These are phyloP conservation scores for Chionomys nivalis DNA, from an alignment of 2,113 vertebrate genomes.

Conservation along the genomic window DNA sequence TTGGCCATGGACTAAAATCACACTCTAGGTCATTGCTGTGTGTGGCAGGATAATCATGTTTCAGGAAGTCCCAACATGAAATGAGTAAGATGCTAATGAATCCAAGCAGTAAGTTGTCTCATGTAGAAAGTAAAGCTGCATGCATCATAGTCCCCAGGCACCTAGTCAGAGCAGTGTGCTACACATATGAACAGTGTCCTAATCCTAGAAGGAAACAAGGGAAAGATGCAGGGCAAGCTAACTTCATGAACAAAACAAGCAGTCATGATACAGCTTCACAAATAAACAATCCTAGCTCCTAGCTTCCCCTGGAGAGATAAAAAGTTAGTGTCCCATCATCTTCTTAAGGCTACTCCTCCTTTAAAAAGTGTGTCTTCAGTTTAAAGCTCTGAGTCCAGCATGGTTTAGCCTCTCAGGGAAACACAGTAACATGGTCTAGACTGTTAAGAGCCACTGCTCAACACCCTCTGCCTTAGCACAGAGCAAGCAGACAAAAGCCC, in stretches of 20 bases:
- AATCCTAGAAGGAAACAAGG: not conserved
- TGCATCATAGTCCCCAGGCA: not conserved
- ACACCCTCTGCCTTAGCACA: too few species aligned
- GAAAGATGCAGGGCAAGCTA: constrained; percentile 8
- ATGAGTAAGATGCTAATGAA: constrained; percentile 10
- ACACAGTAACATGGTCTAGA: too few species aligned
- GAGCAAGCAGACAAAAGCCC: too few species aligned
- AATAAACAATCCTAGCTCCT: not conserved
- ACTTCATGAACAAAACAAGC: constrained; percentile 20
- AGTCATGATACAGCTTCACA: not conserved
- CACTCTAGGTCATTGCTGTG: constrained; percentile 45
- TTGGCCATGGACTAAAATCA: constrained; percentile 30
- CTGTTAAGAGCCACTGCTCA: too few species aligned
- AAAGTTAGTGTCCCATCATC: not conserved
- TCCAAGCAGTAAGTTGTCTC: not conserved
- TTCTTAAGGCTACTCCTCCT: too few species aligned
- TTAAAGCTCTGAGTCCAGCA: too few species aligned
- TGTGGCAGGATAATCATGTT: constrained; percentile 30
- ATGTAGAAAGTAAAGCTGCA: not conserved
- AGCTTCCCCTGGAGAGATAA: not conserved
- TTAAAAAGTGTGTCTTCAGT: too few species aligned
- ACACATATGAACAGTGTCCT: not conserved
- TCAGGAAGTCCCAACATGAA: constrained; percentile 21
- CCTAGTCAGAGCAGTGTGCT: not conserved
- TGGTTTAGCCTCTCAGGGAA: too few species aligned